Evolutionary conservation across 1,140 invertebrate genomes (phyloP), one percentile per base, ranked within the genome.

Genomic region (Diachasma alloeum): DNA sequence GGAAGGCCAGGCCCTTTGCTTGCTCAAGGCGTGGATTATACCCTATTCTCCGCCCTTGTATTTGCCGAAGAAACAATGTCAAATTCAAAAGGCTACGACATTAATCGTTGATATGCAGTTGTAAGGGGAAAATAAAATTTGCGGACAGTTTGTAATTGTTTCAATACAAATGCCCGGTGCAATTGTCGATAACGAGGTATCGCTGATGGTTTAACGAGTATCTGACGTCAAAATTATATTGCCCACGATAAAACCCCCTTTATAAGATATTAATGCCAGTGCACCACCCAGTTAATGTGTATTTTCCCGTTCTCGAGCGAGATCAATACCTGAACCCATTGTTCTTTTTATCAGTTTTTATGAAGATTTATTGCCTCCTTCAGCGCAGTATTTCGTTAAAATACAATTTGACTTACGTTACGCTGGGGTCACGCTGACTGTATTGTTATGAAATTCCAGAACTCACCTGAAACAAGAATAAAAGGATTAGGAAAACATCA

Each of bases 11-110:
- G 78, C 76, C 80, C 80, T 81, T 83, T 84, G 83, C 81, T 83
- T 85, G 72, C 81, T 79, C 59, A 83, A 79, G 84, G 83, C 77
- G 82, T 63, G 59, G 59, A 63, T 26, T 82, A 78, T 82, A 78
- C 66, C 72, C 71, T 63, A 44, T 31, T 31, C 31, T 31, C 31
- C 6, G 31, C 44, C 76, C 79, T 85, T 83, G 82, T 83, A 82
- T 85, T 83, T 83, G 81, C 75, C 13, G 59, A 74, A 76, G 71
- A 36, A 56, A 72, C 26, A 69, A 56, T 56, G 48, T 22, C 19
- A 56, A 56, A 56, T 22, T 19, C 48, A 63, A 37, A 37, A 75
- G 31, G 19, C 31, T 63, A 76, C 74, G 78, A 72, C 70, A 81
- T 81, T 80, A 72, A 76, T 48, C n/a, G 44, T 4, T 15, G 22